phyloP scores from a whole-genome alignment of 2,888 invertebrate species.

The Tiphia femorata region DNA sequence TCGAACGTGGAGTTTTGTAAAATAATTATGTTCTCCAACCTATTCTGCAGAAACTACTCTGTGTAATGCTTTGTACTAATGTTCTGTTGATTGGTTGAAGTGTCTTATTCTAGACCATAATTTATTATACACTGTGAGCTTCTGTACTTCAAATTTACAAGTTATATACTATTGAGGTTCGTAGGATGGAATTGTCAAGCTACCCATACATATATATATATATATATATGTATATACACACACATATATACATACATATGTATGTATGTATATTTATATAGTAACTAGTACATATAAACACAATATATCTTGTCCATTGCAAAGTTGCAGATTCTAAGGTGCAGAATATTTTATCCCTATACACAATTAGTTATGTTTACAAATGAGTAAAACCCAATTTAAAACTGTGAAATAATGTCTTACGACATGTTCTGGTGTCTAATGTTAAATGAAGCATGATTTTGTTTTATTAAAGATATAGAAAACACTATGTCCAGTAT shows the following conservation, averaged over 20 bases:
- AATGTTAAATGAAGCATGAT: too few relatives aligned
- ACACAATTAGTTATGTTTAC: too few relatives aligned
- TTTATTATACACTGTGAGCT: conserved; percentile 35
- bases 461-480: too few relatives aligned
- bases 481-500: too few relatives aligned
- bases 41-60: conserved; percentile 14
- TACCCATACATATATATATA: background rate
- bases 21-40: conserved; percentile 29
- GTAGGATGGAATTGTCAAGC: background rate
- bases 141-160: conserved; percentile 22
- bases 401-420: too few relatives aligned
- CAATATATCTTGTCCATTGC: too few relatives aligned
- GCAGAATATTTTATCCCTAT: too few relatives aligned
- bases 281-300: too few relatives aligned
- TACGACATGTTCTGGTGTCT: too few relatives aligned
- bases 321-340: too few relatives aligned
- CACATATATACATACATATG: background rate
- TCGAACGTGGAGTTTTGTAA: conserved; percentile 41
- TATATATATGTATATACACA: background rate
- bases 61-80: conserved; percentile 13
- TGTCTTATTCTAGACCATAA: conserved; percentile 27
- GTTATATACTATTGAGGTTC: background rate
- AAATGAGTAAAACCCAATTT: too few relatives aligned
- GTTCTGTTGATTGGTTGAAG: conserved; percentile 17
- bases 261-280: background rate